Percentiles rank a stretch among this genome's conserved stretches.
phyloP scores from a whole-genome alignment of 2,888 invertebrate genomes.

The Tinea trinotella region DNA sequence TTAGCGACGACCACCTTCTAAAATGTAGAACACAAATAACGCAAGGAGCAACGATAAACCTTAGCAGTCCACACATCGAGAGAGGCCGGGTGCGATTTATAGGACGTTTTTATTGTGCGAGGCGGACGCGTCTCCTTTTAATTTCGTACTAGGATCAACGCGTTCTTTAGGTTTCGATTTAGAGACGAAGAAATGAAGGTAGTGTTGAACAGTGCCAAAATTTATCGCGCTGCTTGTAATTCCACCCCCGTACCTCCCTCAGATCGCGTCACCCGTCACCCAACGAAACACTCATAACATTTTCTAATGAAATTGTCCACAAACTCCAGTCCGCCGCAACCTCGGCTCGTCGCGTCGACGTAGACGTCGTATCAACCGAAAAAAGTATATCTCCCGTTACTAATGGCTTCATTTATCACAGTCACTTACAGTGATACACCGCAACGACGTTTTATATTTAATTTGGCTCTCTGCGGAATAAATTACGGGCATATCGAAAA shows the following conservation, averaged over 20 bases:
- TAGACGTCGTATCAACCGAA: constrained; percentile 68
- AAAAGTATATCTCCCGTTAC: constrained; percentile 71
- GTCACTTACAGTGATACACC: constrained; percentile 72
- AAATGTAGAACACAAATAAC: constrained; percentile 43
- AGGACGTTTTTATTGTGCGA: constrained; percentile 59
- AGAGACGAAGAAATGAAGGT: constrained; percentile 31
- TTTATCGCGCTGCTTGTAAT: constrained; percentile 69
- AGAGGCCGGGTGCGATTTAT: constrained; percentile 46
- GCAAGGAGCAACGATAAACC: constrained; percentile 42
- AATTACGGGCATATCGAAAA: constrained; percentile 65
- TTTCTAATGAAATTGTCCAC: constrained; percentile 73
- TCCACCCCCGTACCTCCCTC: constrained; percentile 48
- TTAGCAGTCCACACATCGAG: constrained; percentile 48
- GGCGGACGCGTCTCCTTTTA: constrained; percentile 64
- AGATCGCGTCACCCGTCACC: constrained; percentile 55
- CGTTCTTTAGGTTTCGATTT: constrained; percentile 37
- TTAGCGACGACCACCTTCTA: constrained; percentile 17
- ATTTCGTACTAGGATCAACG: constrained; percentile 58
- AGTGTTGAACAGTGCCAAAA: constrained; percentile 62
- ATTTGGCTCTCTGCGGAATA: constrained; percentile 67
- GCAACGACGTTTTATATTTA: constrained; percentile 71
- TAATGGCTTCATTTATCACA: constrained; percentile 73
- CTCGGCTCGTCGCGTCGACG: constrained; percentile 56
- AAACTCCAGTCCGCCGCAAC: constrained; percentile 58
- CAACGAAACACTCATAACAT: constrained; percentile 65